Evolutionary conservation across 2,888 invertebrate genomes (phyloP).

Genomic region (Patella pellucida): DNA sequence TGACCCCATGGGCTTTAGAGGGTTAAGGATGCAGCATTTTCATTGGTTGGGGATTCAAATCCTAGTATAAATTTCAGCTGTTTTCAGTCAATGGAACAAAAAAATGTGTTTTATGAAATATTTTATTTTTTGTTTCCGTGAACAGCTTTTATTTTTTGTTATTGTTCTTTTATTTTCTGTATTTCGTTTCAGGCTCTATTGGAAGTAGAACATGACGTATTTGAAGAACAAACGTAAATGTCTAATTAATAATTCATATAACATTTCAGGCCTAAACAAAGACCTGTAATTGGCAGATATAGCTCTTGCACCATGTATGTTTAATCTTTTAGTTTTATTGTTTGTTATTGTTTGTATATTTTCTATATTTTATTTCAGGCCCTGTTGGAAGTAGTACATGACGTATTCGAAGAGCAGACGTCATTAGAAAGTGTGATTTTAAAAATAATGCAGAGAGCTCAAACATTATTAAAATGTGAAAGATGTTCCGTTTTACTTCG

Average conservation of each 20-base stretch:
- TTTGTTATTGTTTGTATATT: too few species aligned
- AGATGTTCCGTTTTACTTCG: slow-evolving; percentile 73
- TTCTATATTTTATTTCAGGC: slow-evolving; percentile 65
- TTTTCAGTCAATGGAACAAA: neutral
- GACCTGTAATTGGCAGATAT: too few species aligned
- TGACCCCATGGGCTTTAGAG: too few species aligned
- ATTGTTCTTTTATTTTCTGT: too few species aligned
- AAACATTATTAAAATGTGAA: slow-evolving; percentile 73
- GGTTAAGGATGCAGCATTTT: too few species aligned
- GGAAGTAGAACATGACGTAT: slow-evolving; percentile 75
- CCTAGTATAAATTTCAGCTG: too few species aligned
- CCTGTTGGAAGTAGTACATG: slow-evolving; percentile 74
- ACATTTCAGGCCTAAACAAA: too few species aligned
- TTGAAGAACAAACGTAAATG: slow-evolving; percentile 75
- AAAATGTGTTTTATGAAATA: too few species aligned
- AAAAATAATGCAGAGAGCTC: slow-evolving; percentile 74
- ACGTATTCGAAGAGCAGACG: slow-evolving; percentile 75
- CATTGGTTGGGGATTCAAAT: too few species aligned
- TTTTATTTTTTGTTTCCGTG: neutral
- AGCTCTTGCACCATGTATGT: too few species aligned
- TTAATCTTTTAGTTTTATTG: too few species aligned
- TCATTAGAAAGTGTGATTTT: slow-evolving; percentile 73
- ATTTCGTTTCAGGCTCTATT: slow-evolving; percentile 71
- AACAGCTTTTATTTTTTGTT: neutral
- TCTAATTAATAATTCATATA: too few species aligned